Evolutionary conservation across 1,140 invertebrate genomes (phyloP).

Genomic region (Caerostris darwini): DNA sequence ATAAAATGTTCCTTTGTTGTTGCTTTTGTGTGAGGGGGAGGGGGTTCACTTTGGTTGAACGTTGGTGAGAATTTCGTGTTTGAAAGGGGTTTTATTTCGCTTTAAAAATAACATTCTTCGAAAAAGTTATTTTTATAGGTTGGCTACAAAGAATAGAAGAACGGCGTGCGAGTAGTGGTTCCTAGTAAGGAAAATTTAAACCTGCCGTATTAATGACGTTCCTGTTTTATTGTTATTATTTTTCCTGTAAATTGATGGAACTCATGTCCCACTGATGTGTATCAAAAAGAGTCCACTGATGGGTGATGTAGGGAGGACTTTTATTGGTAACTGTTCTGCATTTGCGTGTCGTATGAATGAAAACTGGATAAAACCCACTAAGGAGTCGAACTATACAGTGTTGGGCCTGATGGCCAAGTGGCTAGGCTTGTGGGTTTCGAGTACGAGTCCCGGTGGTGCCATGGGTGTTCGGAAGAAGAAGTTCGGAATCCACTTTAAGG

Average conservation of each 20-base stretch:
- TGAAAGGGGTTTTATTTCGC: constrained; percentile 52
- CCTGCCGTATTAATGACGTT: neutral
- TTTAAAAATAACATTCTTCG: constrained; percentile 61
- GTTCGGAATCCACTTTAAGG: too few species aligned
- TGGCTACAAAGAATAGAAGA: neutral
- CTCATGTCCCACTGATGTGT: too few species aligned
- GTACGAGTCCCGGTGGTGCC: too few species aligned
- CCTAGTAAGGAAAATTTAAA: neutral
- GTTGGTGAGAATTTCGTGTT: constrained; percentile 46
- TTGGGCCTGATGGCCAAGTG: too few species aligned
- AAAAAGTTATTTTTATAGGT: constrained; percentile 66
- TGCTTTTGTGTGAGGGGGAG: neutral
- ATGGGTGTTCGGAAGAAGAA: too few species aligned
- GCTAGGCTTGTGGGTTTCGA: too few species aligned
- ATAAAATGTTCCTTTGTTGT: constrained; percentile 65
- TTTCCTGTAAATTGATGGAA: too few species aligned
- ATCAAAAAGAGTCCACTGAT: too few species aligned
- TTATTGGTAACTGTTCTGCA: neutral
- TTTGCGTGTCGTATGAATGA: neutral
- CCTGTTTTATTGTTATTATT: too few species aligned
- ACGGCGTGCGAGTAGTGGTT: constrained; percentile 6
- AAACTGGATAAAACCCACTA: neutral
- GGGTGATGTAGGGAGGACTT: neutral
- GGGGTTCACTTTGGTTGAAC: constrained; percentile 22
- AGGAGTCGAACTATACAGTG: too few species aligned